Base-by-base conservation (phyloP, 30 jellyfish, hydroid and myxozoan species). In the Aurelia sp. region DNA sequence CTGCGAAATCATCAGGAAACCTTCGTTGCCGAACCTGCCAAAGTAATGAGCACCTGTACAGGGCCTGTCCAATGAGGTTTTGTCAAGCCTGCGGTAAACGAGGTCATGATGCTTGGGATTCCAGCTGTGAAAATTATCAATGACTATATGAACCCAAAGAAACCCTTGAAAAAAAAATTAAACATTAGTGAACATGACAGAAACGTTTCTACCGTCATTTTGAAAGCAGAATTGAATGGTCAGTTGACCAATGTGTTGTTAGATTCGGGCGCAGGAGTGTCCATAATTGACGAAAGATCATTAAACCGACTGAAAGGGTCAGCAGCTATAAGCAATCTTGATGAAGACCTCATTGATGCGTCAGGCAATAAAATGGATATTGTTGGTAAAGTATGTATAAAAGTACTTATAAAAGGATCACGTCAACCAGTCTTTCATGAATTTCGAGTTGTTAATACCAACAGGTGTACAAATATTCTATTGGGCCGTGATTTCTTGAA, bases 301-400 rank as follows among this genome's bases (percentile, higher is more conserved):
- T 68, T 74, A 27, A 53, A 86, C 16, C 72, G 40, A 62, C 27
- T 86, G n/a, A n/a, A n/a, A n/a, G n/a, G n/a, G n/a, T n/a, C n/a
- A n/a, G 58, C 72, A 50, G 15, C 13, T 40, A 67, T 86, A 2
- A 11, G 0, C 22, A 60, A 35, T 33, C 16, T 80, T 8, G 59
- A 59, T 19, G 90, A 86, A 15, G 51, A 20, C 41, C 81, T 86
- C n/a, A 59, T 77, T 18, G 90, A 86, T 74, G 90, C 96, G 5
- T 86, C 90, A 30, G 90, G 96, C 22, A 44, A 86, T 76, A 70
- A 67, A 20, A 86, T 75, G 96, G 33, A 76, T 40, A 62, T 86
- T 51, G 3, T 40, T 17, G 86, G 96, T 53, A 50, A 17, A 2
- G 80, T 76, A 3, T 9, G 50, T 16, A 30, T 86, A 68, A 63